Evolutionary conservation across 2,888 invertebrate genomes (phyloP), one percentile per base, ranked within the genome.

Genomic region (Eustalomyia histrio): DNA sequence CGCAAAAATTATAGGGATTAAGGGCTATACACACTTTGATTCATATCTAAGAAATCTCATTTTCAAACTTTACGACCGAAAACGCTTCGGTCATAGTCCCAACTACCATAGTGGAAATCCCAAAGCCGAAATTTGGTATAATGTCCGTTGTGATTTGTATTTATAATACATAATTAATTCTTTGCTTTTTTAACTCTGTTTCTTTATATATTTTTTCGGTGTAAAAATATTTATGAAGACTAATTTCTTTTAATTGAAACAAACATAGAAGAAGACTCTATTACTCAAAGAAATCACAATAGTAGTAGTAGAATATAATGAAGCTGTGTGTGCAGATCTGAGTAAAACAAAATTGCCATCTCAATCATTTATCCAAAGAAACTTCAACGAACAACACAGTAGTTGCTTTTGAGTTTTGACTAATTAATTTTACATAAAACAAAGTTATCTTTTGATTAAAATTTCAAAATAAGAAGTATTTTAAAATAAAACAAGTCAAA

Each of bases 221-320:
- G 29, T 29, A 29, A 29, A 29, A 29, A 29, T 60, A 50, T 47
- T 47, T 73, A 50, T 33, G 43, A 47, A 67, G 61, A 53, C 61
- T 39, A 73, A 79, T 79, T 79, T 68, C 63, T 50, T 72, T 73
- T 73, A 79, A 79, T 79, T 79, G 73, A 65, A 72, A 68, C 39
- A 57, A 73, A 57, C 35, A 33, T 73, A 50, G 63, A 61, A 33
- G 50, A 63, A 73, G 63, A 73, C 52, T 73, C 79, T 73, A 79
- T 79, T 73, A 64, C 63, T 73, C 39, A 33, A 47, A 58, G 57
- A 60, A 71, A 52, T 60, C 52, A 8, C 53, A 52, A 24, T 60
- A 33, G 64, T 64, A 12, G 55, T 50, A n/a, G 72, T 63, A 14
- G n/a, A 71, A 21, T 12, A 35, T 24, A 18, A 47, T n/a, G 14